These are phyloP conservation scores for Sebastes taczanowskii DNA, from an alignment of 2,797 vertebrate species.

Conservation along the genomic window DNA sequence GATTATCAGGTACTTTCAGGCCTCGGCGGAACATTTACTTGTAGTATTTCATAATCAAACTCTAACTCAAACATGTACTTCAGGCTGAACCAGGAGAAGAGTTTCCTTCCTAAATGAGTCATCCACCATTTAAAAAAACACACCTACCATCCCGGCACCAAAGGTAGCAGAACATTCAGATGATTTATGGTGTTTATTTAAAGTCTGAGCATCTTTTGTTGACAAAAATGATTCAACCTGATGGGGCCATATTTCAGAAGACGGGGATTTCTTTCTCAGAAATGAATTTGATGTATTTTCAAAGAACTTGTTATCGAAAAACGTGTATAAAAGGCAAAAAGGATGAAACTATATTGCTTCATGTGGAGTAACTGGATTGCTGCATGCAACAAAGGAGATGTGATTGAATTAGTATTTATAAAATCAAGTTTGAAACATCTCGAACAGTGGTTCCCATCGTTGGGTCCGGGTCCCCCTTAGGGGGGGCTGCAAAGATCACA, in stretches of 20 bases:
- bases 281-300: not conserved
- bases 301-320: not conserved
- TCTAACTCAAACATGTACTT: not conserved
- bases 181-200: constrained; percentile 26
- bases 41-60: not conserved
- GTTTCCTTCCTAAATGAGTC: constrained; percentile 15
- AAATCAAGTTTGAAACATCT: not conserved
- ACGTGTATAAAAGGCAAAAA: not conserved
- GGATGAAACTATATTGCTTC: not conserved
- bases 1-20: not conserved
- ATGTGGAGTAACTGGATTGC: too few relatives aligned
- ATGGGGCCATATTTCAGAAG: not conserved
- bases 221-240: not conserved
- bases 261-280: not conserved
- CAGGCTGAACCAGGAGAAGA: not conserved
- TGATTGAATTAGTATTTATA: not conserved
- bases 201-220: not conserved
- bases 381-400: not conserved
- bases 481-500: too few relatives aligned
- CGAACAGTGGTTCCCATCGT: not conserved
- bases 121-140: not conserved
- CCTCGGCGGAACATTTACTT: not conserved
- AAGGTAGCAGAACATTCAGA: not conserved
- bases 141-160: not conserved
- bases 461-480: too few relatives aligned